phyloP scores from a whole-genome alignment of 1,140 invertebrate genomes.

The Lepidurus arcticus region DNA sequence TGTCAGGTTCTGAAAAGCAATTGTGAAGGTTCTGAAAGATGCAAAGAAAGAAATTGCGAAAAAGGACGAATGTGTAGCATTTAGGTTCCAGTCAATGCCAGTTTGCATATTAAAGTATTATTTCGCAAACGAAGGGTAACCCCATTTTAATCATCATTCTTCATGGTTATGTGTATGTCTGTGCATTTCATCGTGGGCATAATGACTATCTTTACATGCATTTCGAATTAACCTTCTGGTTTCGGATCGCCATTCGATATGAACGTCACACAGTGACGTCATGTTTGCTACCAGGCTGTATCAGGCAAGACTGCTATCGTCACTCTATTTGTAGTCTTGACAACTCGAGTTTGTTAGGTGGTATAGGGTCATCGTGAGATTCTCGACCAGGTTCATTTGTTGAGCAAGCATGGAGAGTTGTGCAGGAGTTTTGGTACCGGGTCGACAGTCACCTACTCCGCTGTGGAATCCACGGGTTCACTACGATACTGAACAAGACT shows the following conservation, averaged over 20 bases:
- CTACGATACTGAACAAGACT: slow-evolving; percentile 45
- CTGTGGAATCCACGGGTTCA: background rate
- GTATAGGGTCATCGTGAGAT: background rate
- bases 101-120: background rate
- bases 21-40: background rate
- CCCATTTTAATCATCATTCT: too few species aligned
- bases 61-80: background rate
- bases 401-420: slow-evolving; percentile 11
- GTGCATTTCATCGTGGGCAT: background rate
- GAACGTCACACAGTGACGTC: background rate
- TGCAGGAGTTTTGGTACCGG: background rate
- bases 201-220: background rate
- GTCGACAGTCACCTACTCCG: background rate
- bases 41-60: background rate
- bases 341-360: slow-evolving; percentile 10
- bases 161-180: background rate
- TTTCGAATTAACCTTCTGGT: background rate
- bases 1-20: background rate
- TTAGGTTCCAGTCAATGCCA: background rate
- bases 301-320: slow-evolving; percentile 9
- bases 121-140: too few species aligned
- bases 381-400: background rate
- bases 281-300: slow-evolving; percentile 21
- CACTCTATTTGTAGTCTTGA: slow-evolving; percentile 17
- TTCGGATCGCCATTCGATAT: background rate